phyloP scores from a whole-genome alignment of 2,797 vertebrate species.

The Melanotaenia parkinsoni region DNA sequence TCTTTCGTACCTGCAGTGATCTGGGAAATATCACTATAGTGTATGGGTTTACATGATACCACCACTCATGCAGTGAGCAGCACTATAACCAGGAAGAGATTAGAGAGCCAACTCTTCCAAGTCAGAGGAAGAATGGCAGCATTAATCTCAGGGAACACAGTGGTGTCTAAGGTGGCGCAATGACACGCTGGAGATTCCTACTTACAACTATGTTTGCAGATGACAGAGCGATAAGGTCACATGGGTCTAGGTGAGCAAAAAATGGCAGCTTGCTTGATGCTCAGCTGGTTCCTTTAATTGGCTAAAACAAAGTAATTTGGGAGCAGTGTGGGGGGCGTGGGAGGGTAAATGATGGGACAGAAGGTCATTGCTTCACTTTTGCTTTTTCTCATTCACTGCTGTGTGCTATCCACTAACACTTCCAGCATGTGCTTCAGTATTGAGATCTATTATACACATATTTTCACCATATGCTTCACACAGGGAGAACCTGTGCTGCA shows the following conservation, averaged over 20 bases:
- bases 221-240: conserved; percentile 82
- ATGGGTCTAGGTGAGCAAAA: conserved; percentile 81
- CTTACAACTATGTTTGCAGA: conserved; percentile 66
- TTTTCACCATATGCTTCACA: conserved; percentile 84
- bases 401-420: conserved; percentile 81
- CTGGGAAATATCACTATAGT: not conserved
- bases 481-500: conserved; percentile 69
- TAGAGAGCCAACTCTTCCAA: conserved; percentile 37
- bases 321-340: conserved; percentile 80
- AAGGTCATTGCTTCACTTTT: conserved; percentile 85
- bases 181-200: conserved; percentile 66
- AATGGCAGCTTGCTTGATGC: conserved; percentile 79
- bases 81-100: conserved; percentile 20
- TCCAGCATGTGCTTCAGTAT: conserved; percentile 84
- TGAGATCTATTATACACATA: conserved; percentile 85
- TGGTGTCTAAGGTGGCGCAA: conserved; percentile 66
- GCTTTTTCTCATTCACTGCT: conserved; percentile 62
- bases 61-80: not conserved
- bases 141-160: conserved; percentile 68
- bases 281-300: conserved; percentile 87
- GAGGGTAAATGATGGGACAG: conserved; percentile 87
- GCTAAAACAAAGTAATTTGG: conserved; percentile 88
- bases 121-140: conserved; percentile 52
- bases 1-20: conserved; percentile 17
- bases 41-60: conserved; percentile 2